These are phyloP conservation scores for Phaonia tiefii DNA, from an alignment of 2,888 invertebrate species.

Conservation along the genomic window DNA sequence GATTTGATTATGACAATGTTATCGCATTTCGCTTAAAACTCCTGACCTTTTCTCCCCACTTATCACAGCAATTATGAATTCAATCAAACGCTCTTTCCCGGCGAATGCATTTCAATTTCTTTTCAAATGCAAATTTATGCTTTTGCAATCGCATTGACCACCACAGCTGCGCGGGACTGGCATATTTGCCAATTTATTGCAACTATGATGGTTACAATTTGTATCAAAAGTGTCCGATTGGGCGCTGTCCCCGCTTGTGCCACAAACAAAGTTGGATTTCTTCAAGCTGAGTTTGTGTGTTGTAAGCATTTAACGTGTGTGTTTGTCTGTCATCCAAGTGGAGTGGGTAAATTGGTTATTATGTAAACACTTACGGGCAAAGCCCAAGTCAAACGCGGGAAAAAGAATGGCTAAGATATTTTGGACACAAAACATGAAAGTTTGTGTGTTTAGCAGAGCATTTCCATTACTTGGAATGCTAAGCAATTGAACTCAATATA, in stretches of 20 bases:
- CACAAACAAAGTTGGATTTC: conserved; percentile 40
- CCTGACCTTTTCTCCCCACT: not conserved
- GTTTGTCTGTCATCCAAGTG: conserved; percentile 43
- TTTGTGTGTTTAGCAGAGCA: conserved; percentile 12
- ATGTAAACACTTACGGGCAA: conserved; percentile 37
- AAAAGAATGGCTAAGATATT: conserved; percentile 51
- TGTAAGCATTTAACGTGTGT: conserved; percentile 40
- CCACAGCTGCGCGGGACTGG: conserved; percentile 33
- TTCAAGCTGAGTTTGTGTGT: not conserved
- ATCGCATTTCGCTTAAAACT: not conserved
- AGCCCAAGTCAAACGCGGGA: not conserved
- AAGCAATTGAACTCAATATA: not conserved
- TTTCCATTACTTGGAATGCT: conserved; percentile 3
- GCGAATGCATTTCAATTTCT: conserved; percentile 4
- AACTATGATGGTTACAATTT: conserved; percentile 20
- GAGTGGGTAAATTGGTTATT: conserved; percentile 58
- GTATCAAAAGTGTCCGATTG: conserved; percentile 38
- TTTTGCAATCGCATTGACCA: conserved; percentile 20
- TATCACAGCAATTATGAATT: conserved; percentile 18
- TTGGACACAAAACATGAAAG: conserved; percentile 29
- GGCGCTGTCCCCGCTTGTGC: conserved; percentile 23
- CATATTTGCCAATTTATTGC: conserved; percentile 49
- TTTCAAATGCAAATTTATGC: not conserved
- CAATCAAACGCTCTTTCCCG: conserved; percentile 1
- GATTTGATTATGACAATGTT: not conserved